phyloP scores from a whole-genome alignment of 2,888 invertebrate genomes.

The Cremastinae sp. region DNA sequence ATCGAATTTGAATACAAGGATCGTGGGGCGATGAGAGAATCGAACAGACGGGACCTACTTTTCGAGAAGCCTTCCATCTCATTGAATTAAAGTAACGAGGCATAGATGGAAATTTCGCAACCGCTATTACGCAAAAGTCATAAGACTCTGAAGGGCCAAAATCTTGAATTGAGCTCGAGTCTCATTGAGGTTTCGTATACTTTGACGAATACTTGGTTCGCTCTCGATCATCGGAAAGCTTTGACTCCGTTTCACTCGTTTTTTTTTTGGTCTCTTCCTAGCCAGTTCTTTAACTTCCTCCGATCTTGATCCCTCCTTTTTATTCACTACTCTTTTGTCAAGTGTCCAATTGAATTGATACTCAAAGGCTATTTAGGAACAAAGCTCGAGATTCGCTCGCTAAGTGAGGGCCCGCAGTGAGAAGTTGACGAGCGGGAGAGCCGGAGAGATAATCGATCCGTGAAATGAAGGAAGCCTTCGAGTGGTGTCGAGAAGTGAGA shows the following conservation, averaged over 20 bases:
- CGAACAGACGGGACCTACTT: conserved; percentile 34
- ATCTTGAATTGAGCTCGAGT: neutral
- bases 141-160: neutral
- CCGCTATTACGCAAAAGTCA: neutral
- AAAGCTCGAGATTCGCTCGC: conserved; percentile 42
- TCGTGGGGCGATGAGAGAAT: conserved; percentile 10
- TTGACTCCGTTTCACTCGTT: neutral
- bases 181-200: conserved; percentile 2
- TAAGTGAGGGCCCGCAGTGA: conserved; percentile 52
- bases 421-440: conserved; percentile 39
- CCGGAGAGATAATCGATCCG: conserved; percentile 42
- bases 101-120: conserved; percentile 19
- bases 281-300: conserved; percentile 21
- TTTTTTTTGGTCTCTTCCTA: neutral
- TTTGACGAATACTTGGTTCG: conserved; percentile 13
- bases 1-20: conserved; percentile 17
- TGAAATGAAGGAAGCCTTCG: conserved; percentile 56
- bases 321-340: conserved; percentile 50
- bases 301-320: conserved; percentile 18
- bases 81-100: conserved; percentile 58
- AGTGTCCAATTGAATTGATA: conserved; percentile 45
- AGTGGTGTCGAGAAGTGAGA: conserved; percentile 47
- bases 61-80: conserved; percentile 29
- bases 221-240: conserved; percentile 10
- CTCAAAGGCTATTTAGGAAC: conserved; percentile 54